Evolutionary conservation across 2,113 vertebrate species (phyloP), one percentile per base, ranked within the genome.

Genomic region (Falcunculus frontatus): DNA sequence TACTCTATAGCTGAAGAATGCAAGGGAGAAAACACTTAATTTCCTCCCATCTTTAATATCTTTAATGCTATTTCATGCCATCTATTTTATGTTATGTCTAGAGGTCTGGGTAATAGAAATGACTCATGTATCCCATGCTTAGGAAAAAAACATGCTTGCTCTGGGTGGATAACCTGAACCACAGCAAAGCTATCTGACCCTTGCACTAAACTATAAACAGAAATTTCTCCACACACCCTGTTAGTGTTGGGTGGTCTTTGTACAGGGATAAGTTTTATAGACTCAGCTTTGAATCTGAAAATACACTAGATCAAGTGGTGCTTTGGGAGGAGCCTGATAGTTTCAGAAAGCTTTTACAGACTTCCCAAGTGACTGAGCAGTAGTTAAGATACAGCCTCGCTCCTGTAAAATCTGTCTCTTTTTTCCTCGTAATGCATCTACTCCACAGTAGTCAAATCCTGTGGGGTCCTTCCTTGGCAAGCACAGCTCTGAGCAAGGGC

Each of bases 281-380:
- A 87, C 89, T 96, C 74, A 80, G 82, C 65, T 91, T 74, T 81
- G 65, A 84, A 79, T 79, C 76, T 80, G 75, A 92, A 96, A 94
- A 94, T 33, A 63, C 46, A 53, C 53, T 73, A 59, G 60, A 88
- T 42, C 60, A 95, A 94, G 81, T 44, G 37, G 62, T 73, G 87
- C 77, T 96, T 86, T 92, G 86, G 65, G 89, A 87, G 63, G 70
- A 95, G 74, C 74, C 87, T 84, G 73, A 55, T 77, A 92, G 59
- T 89, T 95, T 84, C 93, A 72, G 80, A 96, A 97, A 96, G 90
- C 73, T 94, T 95, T 96, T 94, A 91, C 79, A 92, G 87, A 83
- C 86, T 93, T 95, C 91, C 83, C 93, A 86, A 93, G 77, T 72
- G 90, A 68, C 67, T 25, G 55, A 93, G 92, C 46, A 83, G 78